A percentile compares a stretch with the other conserved stretches of the same genome.
Evolutionary conservation across 1,140 invertebrate species (phyloP).

Genomic region (Diachasma alloeum): DNA sequence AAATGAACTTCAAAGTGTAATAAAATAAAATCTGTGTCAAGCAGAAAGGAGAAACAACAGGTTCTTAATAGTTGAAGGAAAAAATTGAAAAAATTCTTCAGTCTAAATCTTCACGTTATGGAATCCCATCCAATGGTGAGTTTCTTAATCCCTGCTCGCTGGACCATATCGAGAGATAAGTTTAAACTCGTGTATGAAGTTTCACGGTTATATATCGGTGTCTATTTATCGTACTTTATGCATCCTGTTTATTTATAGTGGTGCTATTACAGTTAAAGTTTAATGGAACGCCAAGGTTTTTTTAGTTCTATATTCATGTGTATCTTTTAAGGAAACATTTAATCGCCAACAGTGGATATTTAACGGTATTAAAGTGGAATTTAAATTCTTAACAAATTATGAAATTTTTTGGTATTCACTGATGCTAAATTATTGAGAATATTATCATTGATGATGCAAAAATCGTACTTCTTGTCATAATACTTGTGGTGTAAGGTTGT

Average conservation of each 20-base stretch:
- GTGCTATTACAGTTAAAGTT: not conserved
- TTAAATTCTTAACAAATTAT: not conserved
- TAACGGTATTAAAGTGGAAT: not conserved
- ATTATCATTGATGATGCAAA: too few species aligned
- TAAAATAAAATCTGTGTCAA: not conserved
- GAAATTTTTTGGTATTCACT: too few species aligned
- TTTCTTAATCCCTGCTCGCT: slow-evolving; percentile 11
- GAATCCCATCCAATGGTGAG: slow-evolving; percentile 52
- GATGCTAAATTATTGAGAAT: too few species aligned
- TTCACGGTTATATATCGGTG: not conserved
- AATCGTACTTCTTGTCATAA: too few species aligned
- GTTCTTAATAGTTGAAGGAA: not conserved
- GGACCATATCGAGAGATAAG: slow-evolving; percentile 1
- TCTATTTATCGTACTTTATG: not conserved
- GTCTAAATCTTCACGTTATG: slow-evolving; percentile 44
- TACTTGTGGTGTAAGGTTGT: not conserved
- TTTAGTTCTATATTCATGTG: not conserved
- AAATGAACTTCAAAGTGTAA: not conserved
- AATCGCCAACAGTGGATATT: not conserved
- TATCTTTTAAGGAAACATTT: not conserved
- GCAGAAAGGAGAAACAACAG: not conserved
- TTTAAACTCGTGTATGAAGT: not conserved
- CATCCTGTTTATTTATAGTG: not conserved
- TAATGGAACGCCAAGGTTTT: not conserved
- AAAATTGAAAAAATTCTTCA: not conserved